Conservation (phyloP, 2,797 vertebrate species). For the Gymnothorax reevesii region DNA sequence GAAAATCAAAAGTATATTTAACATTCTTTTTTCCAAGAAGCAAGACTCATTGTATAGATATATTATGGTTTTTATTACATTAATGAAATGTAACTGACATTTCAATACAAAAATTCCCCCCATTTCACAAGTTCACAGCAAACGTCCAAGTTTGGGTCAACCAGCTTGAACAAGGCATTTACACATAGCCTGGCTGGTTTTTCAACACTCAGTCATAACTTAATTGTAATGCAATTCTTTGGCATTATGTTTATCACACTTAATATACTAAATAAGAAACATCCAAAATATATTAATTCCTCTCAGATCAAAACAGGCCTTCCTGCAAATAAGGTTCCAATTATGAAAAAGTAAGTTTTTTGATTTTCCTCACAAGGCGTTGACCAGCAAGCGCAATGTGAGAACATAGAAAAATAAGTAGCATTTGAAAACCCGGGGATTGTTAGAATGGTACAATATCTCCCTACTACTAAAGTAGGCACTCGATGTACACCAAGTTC, state of each 20-base stretch:
- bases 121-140: conserved; percentile 77
- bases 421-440: conserved; percentile 44
- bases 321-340: conserved; percentile 91
- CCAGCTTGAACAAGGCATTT: conserved; percentile 64
- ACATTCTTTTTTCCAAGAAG: neutral
- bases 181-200: conserved; percentile 73
- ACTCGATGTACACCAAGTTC: conserved; percentile 39
- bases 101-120: conserved; percentile 66
- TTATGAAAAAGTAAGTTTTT: conserved; percentile 48
- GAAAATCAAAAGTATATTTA: conserved; percentile 41
- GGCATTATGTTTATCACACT: conserved; percentile 78
- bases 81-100: conserved; percentile 76
- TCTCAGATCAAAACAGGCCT: conserved; percentile 74
- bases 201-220: conserved; percentile 84
- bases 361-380: conserved; percentile 67
- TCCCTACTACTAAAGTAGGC: conserved; percentile 56
- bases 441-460: conserved; percentile 53
- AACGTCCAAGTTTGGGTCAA: conserved; percentile 66
- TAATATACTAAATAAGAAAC: conserved; percentile 75
- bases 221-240: conserved; percentile 90
- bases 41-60: conserved; percentile 59
- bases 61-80: conserved; percentile 79
- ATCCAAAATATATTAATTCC: conserved; percentile 96
- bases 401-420: conserved; percentile 56
- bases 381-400: conserved; percentile 83